Conservation (phyloP, 2,888 invertebrate species). For the Stenichneumon culpator region DNA sequence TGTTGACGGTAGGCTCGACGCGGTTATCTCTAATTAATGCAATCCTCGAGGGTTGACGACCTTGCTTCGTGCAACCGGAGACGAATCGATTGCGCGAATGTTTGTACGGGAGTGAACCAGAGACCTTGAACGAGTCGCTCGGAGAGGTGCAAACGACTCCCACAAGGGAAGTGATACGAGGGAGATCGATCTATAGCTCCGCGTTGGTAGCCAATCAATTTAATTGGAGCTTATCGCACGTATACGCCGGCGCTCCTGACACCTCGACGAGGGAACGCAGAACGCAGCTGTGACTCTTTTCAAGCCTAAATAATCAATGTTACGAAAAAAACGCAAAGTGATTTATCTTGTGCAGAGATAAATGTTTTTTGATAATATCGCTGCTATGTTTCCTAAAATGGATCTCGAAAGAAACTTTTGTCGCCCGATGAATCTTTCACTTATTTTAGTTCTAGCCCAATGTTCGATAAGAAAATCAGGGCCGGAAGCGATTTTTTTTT, state of each 20-base stretch:
- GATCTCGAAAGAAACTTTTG: no score
- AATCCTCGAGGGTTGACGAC: conserved; percentile 20
- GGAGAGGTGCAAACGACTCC: background rate
- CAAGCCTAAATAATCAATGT: no score
- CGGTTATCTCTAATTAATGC: conserved; percentile 19
- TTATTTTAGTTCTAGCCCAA: no score
- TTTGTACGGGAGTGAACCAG: background rate
- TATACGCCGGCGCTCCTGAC: conserved; percentile 72
- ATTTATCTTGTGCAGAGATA: no score
- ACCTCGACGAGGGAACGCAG: conserved; percentile 68
- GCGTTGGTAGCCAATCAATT: conserved; percentile 75
- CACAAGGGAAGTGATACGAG: background rate
- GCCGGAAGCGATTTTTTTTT: background rate
- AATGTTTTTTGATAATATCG: no score
- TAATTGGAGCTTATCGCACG: conserved; percentile 79
- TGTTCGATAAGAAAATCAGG: no score
- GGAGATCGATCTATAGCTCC: background rate
- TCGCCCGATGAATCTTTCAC: no score
- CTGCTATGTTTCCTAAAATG: no score
- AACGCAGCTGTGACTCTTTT: conserved; percentile 70
- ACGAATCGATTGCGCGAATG: background rate
- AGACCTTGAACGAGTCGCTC: background rate
- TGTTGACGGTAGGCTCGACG: conserved; percentile 42
- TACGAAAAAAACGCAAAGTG: no score
- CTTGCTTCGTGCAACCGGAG: conserved; percentile 9